These are phyloP conservation scores for Panthera uncia DNA, from an alignment of 2,113 vertebrate species.

Conservation along the genomic window DNA sequence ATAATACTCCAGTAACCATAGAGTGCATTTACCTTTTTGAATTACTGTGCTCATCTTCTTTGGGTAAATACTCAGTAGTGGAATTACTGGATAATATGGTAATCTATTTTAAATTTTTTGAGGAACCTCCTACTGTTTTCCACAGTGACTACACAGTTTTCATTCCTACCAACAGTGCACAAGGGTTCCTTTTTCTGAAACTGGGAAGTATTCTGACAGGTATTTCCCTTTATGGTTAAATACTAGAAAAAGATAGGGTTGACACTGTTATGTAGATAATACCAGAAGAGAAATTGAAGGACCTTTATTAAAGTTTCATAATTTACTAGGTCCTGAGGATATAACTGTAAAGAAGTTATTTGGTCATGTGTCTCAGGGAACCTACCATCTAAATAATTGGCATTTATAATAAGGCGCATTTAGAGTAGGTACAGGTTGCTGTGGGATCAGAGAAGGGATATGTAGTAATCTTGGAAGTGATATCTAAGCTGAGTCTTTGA, in stretches of 20 bases:
- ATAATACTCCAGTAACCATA: not conserved
- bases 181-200: not conserved
- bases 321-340: not conserved
- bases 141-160: not conserved
- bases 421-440: not conserved
- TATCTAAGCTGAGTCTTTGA: not conserved
- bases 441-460: not conserved
- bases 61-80: not conserved
- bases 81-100: not conserved
- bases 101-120: not conserved
- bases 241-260: not conserved
- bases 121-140: not conserved
- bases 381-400: not conserved
- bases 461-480: not conserved
- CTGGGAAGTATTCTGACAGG: not conserved
- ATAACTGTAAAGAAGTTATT: not conserved
- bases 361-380: not conserved
- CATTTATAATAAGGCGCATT: not conserved
- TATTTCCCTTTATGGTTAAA: not conserved
- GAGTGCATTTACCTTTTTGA: not conserved
- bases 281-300: not conserved
- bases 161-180: not conserved
- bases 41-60: not conserved
- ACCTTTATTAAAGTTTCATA: not conserved
- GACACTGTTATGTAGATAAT: not conserved